These are phyloP conservation scores for Phrynocephalus guinanensis DNA, from an alignment of 2,797 vertebrate species.

Conservation along the genomic window DNA sequence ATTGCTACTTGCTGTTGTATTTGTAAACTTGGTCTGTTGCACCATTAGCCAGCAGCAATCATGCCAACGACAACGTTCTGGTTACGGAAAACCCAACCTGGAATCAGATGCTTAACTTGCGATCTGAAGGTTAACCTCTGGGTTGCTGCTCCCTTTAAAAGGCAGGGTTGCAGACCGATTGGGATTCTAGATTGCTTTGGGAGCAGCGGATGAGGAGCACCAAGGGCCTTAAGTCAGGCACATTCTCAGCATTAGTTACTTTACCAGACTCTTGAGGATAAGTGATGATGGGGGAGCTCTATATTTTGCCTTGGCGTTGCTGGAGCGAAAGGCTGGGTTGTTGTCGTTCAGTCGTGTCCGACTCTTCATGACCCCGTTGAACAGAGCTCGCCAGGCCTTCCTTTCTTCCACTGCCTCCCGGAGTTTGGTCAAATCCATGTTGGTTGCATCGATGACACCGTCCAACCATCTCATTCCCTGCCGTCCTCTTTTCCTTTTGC, in stretches of 20 bases:
- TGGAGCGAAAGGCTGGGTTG: not conserved
- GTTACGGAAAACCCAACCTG: not conserved
- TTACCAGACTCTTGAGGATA: not conserved
- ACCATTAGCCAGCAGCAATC: too few species aligned
- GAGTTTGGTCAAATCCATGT: too few species aligned
- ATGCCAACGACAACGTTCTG: not conserved
- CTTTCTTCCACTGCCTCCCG: too few species aligned
- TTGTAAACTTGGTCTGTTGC: not conserved
- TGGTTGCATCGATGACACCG: too few species aligned
- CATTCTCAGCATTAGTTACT: not conserved
- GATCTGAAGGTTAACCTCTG: not conserved
- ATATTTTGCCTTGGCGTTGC: not conserved
- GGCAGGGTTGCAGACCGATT: not conserved
- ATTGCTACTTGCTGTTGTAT: too few species aligned
- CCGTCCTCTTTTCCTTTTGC: too few species aligned
- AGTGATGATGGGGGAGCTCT: not conserved
- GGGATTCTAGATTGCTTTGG: not conserved
- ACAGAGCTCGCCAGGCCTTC: too few species aligned
- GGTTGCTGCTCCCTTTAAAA: not conserved
- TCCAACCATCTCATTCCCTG: too few species aligned
- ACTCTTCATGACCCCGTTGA: too few species aligned
- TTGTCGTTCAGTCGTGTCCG: too few species aligned
- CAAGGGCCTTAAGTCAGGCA: not conserved
- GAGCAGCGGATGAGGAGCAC: not conserved
- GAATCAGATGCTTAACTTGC: not conserved